Evolutionary conservation across 1,140 invertebrate genomes (phyloP).

Genomic region (Heliconius himera): DNA sequence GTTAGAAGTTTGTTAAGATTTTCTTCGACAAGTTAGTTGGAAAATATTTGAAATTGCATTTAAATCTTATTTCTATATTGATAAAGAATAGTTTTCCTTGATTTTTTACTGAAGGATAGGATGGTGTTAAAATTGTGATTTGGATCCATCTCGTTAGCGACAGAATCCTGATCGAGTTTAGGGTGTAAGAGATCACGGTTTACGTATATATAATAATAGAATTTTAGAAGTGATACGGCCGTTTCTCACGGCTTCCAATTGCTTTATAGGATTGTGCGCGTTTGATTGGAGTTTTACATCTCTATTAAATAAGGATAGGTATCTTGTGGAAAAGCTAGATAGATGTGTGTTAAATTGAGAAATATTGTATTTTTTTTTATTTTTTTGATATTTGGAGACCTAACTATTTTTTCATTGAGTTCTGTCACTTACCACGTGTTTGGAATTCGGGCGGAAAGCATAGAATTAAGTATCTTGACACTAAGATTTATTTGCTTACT

Average conservation of each 20-base stretch:
- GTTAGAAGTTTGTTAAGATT: slow-evolving; percentile 32
- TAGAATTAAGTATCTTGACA: no score
- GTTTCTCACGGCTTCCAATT: slow-evolving; percentile 35
- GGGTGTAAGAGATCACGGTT: slow-evolving; percentile 26
- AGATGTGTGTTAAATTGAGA: not conserved
- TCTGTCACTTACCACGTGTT: no score
- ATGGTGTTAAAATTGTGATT: slow-evolving; percentile 13
- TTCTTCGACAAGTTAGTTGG: slow-evolving; percentile 14
- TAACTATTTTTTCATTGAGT: no score
- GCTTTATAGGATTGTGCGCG: not conserved
- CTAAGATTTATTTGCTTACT: no score
- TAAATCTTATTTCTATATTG: not conserved
- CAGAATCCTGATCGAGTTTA: slow-evolving; percentile 45
- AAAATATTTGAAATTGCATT: not conserved
- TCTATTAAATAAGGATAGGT: not conserved
- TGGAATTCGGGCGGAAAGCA: no score
- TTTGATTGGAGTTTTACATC: not conserved
- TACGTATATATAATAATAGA: slow-evolving; percentile 13
- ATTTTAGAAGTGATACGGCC: slow-evolving; percentile 22
- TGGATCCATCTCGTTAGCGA: slow-evolving; percentile 55
- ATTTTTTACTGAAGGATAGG: not conserved
- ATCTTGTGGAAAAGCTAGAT: not conserved
- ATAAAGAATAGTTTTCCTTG: slow-evolving; percentile 21
- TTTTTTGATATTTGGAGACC: no score
- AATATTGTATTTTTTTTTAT: no score